Conservation (phyloP, 2,797 vertebrate species). For the Mionectes olivaceus region DNA sequence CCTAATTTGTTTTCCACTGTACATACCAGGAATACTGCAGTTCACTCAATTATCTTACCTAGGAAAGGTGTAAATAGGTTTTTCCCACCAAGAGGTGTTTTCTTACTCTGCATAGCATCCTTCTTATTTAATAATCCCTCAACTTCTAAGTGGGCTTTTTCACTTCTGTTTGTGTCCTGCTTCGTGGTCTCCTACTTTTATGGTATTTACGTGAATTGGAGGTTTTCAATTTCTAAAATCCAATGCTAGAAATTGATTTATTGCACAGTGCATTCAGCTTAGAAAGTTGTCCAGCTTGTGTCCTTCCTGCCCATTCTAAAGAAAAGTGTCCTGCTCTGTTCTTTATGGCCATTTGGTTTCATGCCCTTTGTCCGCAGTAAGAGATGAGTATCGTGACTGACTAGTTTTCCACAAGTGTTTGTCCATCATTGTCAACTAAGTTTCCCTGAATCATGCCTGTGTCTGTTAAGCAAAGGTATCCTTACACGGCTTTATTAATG, state of each 20-base stretch:
- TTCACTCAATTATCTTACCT: neutral
- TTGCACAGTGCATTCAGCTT: neutral
- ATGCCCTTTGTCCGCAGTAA: neutral
- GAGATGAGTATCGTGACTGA: neutral
- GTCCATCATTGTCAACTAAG: neutral
- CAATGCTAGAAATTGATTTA: neutral
- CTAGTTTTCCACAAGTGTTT: neutral
- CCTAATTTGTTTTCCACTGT: neutral
- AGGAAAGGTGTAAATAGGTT: neutral
- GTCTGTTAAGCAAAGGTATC: neutral
- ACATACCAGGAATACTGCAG: neutral
- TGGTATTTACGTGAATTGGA: neutral
- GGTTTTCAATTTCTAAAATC: neutral
- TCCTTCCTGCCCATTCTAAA: neutral
- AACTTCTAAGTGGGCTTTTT: neutral
- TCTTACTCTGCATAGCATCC: neutral
- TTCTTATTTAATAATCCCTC: neutral
- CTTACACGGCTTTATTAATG: neutral
- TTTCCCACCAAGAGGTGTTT: neutral
- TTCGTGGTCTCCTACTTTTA: neutral
- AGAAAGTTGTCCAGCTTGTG: neutral
- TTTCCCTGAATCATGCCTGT: neutral
- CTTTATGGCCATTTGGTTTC: neutral
- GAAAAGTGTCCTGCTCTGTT: neutral
- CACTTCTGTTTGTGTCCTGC: neutral